Base-by-base conservation (phyloP, 2,113 vertebrate species). In the Myrmecophaga tridactyla region DNA sequence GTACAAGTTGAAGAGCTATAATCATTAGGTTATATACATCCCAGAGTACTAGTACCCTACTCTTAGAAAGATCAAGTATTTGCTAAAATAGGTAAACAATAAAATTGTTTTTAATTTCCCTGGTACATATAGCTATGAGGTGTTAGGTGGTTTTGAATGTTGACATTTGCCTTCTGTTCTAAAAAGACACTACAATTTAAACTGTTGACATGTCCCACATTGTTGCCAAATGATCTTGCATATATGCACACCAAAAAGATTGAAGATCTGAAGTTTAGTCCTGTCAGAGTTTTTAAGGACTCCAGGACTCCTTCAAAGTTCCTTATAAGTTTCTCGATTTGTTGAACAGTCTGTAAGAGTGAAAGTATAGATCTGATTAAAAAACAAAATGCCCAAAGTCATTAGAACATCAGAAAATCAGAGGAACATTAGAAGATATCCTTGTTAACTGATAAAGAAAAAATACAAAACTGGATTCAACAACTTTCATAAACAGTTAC, bases 111-210 rank as follows among this genome's bases (percentile, higher is more conserved):
- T 93, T 58, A 3, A 75, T 83, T 95, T 80, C 75, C 1, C 25
- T 84, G 29, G n/a, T 80, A 41, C 46, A 15, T 67, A 67, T 67
- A 56, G 8, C 46, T 95, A 41, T 81, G 62, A 86, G 48, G 36
- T n/a, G n/a, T n/a, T n/a, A n/a, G n/a, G 25, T 73, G 20, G 17
- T 36, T 90, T 69, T 90, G 75, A 83, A 82, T 23, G 17, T 86
- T 85, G 60, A 72, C 6, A 41, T 92, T 96, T 90, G 27, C 73
- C 15, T 90, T 97, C 36, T 72, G 41, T 76, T 88, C 46, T 78
- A 29, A 7, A 77, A 48, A 39, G 48, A 86, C 41, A 27, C 60
- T 90, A 36, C 88, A 93, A 96, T 95, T 97, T 90, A 86, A 81
- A n/a, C 25, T 83, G 60, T 29, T 1, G 3, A 17, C 31, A 73